Percentiles rank a stretch among this genome's conserved stretches.
phyloP scores from a whole-genome alignment of 2,113 vertebrate species.

The Eonycteris spelaea region DNA sequence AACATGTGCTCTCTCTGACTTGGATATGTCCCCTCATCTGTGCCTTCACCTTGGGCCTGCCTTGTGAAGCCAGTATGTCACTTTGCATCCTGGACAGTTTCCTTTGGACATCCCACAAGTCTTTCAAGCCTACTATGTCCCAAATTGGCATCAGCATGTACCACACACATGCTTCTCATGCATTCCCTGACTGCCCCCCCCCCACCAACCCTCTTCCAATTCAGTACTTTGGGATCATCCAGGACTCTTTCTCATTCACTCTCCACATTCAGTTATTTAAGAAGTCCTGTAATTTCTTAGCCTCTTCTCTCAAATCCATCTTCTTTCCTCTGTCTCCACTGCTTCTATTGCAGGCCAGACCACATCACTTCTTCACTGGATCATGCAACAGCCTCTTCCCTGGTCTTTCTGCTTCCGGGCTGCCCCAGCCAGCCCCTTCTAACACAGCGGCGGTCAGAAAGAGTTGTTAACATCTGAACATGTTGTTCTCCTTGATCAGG shows the following conservation, averaged over 20 bases:
- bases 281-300: not conserved
- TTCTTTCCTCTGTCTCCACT: not conserved
- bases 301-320: not conserved
- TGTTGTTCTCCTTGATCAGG: not conserved
- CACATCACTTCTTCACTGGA: not conserved
- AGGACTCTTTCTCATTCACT: not conserved
- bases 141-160: not conserved
- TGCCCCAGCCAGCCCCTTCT: not conserved
- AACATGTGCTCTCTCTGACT: not conserved
- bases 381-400: not conserved
- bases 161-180: not conserved
- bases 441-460: not conserved
- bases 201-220: accelerated
- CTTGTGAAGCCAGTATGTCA: not conserved
- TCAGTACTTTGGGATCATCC: not conserved
- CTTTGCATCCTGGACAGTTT: not conserved
- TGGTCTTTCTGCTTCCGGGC: not conserved
- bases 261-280: not conserved
- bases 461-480: not conserved
- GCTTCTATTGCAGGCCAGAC: too few relatives aligned
- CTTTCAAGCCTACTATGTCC: not conserved
- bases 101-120: not conserved
- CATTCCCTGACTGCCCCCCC: not conserved
- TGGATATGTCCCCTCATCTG: not conserved
- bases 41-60: not conserved